These are phyloP conservation scores for Naja naja DNA, from an alignment of 2,113 vertebrate genomes.

Conservation along the genomic window DNA sequence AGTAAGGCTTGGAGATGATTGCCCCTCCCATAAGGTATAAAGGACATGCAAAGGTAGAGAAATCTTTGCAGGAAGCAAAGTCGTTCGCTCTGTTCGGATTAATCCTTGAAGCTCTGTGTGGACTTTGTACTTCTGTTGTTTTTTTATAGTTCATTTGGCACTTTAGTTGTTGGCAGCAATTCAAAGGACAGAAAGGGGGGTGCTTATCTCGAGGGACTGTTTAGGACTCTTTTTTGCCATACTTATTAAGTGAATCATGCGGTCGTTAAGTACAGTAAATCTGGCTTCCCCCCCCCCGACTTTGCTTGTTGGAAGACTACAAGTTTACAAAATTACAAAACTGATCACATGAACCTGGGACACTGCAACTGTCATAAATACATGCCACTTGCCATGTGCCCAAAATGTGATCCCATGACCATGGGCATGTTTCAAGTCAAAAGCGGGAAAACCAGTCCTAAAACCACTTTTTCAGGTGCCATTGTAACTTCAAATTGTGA, in stretches of 20 bases:
- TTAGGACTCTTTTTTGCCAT: neutral
- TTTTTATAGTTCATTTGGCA: too few species aligned
- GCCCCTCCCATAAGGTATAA: too few species aligned
- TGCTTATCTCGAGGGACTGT: too few species aligned
- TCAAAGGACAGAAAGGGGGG: too few species aligned
- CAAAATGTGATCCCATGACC: neutral
- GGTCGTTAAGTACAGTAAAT: neutral
- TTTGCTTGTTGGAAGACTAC: neutral
- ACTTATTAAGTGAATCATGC: neutral
- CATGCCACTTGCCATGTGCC: neutral
- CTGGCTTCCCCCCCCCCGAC: neutral
- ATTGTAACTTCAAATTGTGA: neutral
- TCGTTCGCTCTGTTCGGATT: too few species aligned
- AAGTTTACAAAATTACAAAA: neutral
- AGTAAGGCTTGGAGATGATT: too few species aligned
- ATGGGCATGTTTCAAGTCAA: neutral
- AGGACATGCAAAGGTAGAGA: too few species aligned
- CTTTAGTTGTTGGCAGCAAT: too few species aligned
- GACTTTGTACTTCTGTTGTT: too few species aligned
- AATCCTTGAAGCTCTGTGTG: too few species aligned
- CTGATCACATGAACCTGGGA: neutral
- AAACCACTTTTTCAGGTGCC: neutral
- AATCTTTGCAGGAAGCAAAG: too few species aligned
- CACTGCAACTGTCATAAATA: neutral
- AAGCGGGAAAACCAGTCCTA: neutral